Evolutionary conservation across 64 coral and sea anemone species (phyloP).

Genomic region (Actinia tenebrosa): DNA sequence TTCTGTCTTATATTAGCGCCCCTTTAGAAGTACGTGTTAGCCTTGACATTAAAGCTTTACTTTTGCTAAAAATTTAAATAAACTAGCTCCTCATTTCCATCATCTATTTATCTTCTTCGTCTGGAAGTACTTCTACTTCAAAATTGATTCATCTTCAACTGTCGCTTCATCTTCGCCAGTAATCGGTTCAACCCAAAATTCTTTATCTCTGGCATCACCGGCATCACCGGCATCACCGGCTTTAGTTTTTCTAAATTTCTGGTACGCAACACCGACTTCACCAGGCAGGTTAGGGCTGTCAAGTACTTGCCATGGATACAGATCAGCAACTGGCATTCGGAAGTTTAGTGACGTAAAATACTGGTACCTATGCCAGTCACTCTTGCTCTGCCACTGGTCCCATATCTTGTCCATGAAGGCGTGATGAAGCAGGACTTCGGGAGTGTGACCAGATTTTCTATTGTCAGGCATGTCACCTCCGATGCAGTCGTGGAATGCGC

Average conservation of each 20-base stretch:
- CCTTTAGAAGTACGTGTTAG: no score
- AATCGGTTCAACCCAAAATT: no score
- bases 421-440: constrained; percentile 66
- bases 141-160: no score
- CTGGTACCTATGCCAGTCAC: constrained; percentile 13
- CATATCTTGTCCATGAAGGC: constrained; percentile 70
- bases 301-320: constrained; percentile 38
- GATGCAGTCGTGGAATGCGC: constrained; percentile 56
- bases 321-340: constrained; percentile 38
- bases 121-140: no score
- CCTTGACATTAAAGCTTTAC: no score
- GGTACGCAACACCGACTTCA: constrained; percentile 18
- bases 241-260: not conserved
- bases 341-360: constrained; percentile 23
- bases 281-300: constrained; percentile 47
- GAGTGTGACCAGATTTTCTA: constrained; percentile 24
- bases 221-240: not conserved
- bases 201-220: no score
- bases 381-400: constrained; percentile 50
- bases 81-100: no score
- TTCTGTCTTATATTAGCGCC: no score
- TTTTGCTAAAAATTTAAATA: no score
- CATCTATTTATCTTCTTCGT: no score
- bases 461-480: constrained; percentile 42
- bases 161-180: no score